phyloP scores from a whole-genome alignment of 2,888 invertebrate species.

The Leptopilina syphax region DNA sequence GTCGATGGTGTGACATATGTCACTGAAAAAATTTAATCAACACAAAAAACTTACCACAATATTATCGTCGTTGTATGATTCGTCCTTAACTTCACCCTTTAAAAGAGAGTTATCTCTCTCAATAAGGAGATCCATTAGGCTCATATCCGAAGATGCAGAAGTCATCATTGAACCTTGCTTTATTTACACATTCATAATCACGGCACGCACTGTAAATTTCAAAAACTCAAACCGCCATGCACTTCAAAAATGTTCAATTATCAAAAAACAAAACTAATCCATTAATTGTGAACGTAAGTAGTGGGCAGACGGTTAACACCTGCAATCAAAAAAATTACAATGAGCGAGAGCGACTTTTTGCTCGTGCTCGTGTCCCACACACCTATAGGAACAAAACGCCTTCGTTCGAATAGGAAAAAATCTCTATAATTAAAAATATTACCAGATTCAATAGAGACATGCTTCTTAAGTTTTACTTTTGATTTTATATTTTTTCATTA shows the following conservation, averaged over 20 bases:
- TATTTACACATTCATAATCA: neutral
- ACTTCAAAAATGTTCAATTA: neutral
- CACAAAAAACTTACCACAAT: conserved; percentile 53
- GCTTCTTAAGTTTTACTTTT: too few relatives aligned
- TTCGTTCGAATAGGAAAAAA: too few relatives aligned
- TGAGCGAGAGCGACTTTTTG: too few relatives aligned
- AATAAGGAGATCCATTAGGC: conserved; percentile 72
- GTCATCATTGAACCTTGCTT: conserved; percentile 56
- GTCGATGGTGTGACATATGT: neutral
- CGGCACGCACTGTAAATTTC: neutral
- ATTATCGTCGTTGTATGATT: conserved; percentile 55
- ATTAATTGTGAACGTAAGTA: too few relatives aligned
- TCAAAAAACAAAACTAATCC: too few relatives aligned
- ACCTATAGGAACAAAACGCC: too few relatives aligned
- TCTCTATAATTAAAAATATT: too few relatives aligned
- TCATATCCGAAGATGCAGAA: conserved; percentile 72
- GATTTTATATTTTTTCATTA: too few relatives aligned
- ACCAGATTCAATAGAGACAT: too few relatives aligned
- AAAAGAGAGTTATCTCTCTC: conserved; percentile 70
- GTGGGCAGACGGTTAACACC: too few relatives aligned
- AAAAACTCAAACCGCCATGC: neutral
- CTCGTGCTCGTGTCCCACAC: too few relatives aligned
- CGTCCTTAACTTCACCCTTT: conserved; percentile 63
- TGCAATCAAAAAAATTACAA: too few relatives aligned
- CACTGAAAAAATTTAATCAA: neutral